Base-by-base conservation (phyloP, 2,113 vertebrate genomes). In the Ammodytes dubius region DNA sequence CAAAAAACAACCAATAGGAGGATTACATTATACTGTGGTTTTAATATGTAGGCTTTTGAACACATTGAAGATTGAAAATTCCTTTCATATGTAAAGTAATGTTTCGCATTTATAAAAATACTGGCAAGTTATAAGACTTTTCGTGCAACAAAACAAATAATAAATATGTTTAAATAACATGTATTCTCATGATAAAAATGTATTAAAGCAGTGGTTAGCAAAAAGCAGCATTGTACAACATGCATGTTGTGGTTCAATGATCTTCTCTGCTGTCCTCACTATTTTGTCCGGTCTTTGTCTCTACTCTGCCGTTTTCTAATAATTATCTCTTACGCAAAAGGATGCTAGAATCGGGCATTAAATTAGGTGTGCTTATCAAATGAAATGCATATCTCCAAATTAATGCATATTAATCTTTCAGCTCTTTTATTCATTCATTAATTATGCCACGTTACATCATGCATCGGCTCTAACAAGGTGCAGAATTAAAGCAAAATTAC, bases 1-100 rank as follows among this genome's bases (percentile, higher is more conserved):
- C n/a, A 78, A 82, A 87, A 82, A 87, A 72, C 83, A 74, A 85
- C 84, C 86, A 77, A 81, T 83, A 14, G 61, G 53, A 84, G 58
- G 76, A 57, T 66, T 82, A 81, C 66, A 57, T 66, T 82, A 81
- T 69, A 70, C 70, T 63, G 46, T 75, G 14, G 54, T 81, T 70
- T 79, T 70, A 14, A 2, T 27, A 57, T 82, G 45, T 37, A 3
- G 42, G 27, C 15, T 49, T 58, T 59, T 66, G 19, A 74, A 59
- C 49, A 81, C 37, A 40, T 7, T 49, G 50, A 70, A 76, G 19
- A 39, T 27, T 27, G 27, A 27, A 27, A 1, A 27, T 27, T 27
- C 27, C 27, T 27, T 27, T 27, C 27, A 27, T 27, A 27, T 27
- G 27, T 27, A 27, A 27, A 27, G 27, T 27, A 27, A 27, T 27